phyloP scores from a whole-genome alignment of 2,797 vertebrate species.

The Bradypus variegatus region DNA sequence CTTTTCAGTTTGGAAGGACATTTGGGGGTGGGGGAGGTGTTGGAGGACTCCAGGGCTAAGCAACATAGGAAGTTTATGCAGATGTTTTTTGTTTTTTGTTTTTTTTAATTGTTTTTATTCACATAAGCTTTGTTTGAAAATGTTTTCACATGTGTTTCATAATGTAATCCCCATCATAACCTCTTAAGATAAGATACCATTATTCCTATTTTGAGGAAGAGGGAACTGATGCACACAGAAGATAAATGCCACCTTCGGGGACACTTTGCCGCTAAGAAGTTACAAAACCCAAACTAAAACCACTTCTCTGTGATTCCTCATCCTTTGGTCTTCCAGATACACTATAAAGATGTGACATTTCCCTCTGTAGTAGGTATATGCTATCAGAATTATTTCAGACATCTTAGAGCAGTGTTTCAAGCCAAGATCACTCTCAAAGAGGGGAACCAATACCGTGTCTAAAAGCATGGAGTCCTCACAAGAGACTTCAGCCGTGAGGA shows the following conservation, averaged over 20 bases:
- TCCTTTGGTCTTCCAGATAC: neutral
- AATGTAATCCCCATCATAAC: neutral
- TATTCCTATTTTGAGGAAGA: neutral
- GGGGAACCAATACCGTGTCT: neutral
- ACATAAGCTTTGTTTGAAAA: constrained; percentile 19
- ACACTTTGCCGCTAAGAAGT: neutral
- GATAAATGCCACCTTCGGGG: neutral
- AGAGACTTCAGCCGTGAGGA: neutral
- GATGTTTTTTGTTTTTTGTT: constrained; percentile 6
- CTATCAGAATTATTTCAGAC: neutral
- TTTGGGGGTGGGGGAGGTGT: neutral
- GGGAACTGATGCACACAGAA: neutral
- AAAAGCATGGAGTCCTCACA: neutral
- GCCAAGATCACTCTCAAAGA: neutral
- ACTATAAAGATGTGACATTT: neutral
- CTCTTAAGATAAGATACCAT: neutral
- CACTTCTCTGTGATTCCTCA: neutral
- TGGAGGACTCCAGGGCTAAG: neutral
- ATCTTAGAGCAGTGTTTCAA: neutral
- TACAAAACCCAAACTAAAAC: neutral
- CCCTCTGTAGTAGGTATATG: neutral
- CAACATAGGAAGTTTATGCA: neutral
- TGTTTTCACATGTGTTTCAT: neutral
- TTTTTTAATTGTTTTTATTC: neutral
- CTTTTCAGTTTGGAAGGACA: constrained; percentile 11